These are phyloP conservation scores for Acronicta leporina DNA, from an alignment of 2,888 invertebrate genomes.

Conservation along the genomic window DNA sequence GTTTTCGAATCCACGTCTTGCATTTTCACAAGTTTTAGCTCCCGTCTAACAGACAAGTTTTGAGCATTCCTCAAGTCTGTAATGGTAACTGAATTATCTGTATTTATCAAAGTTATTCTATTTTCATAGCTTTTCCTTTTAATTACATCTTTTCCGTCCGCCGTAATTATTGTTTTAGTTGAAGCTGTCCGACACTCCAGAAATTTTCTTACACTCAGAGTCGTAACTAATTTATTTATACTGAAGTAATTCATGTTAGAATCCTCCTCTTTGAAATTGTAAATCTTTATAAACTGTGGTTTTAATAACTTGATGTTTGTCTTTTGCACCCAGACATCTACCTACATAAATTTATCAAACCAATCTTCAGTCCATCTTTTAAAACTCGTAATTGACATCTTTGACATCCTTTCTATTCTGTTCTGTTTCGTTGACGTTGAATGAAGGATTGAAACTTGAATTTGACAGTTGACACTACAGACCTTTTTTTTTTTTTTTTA, in stretches of 20 bases:
- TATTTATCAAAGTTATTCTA: constrained; percentile 91
- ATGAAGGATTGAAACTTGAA: no score
- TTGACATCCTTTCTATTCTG: no score
- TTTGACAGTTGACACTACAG: no score
- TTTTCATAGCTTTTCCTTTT: constrained; percentile 75
- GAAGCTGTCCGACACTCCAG: constrained; percentile 68
- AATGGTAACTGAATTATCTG: constrained; percentile 89
- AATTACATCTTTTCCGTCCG: constrained; percentile 83
- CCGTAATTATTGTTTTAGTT: constrained; percentile 70
- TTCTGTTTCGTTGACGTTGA: no score
- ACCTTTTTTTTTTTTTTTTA: no score
- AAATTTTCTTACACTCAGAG: constrained; percentile 63
- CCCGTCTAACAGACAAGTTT: constrained; percentile 91
- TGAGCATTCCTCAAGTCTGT: constrained; percentile 92
- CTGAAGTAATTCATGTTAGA: constrained; percentile 48
- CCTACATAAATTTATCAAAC: no score
- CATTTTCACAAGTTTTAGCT: constrained; percentile 92
- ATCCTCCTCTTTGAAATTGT: not conserved
- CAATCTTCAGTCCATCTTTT: no score
- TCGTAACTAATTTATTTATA: constrained; percentile 71
- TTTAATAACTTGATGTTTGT: not conserved
- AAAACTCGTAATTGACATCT: no score
- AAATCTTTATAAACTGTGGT: not conserved
- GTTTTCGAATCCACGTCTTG: constrained; percentile 91
- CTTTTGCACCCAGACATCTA: no score